Evolutionary conservation across 1,140 invertebrate species (phyloP), one percentile per base, ranked within the genome.

Genomic region (Caenorhabditis latens): DNA sequence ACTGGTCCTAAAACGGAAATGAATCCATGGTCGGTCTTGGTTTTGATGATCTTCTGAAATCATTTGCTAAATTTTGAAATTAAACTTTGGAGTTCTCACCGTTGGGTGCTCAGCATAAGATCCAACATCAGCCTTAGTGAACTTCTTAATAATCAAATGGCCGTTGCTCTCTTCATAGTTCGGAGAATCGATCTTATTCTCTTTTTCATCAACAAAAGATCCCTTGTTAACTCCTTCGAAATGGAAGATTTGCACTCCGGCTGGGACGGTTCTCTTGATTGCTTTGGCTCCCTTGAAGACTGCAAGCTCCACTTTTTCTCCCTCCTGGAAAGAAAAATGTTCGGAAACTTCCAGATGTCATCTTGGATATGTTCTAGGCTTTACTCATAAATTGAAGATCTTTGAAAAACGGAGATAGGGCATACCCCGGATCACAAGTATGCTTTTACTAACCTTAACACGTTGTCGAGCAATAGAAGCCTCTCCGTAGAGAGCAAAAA

Each of bases 11-110:
- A 8, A 21, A 75, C 42, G 0, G 16, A 13, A 6, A 14, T 46
- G 24, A 46, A 46, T 43, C 67, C 67, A 48, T 75, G 14, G n/a
- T n/a, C 67, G 11, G 13, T n/a, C 19, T 43, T 43, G 5, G 43
- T 75, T 11, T 75, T 48, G 67, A 75, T 75, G 24, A 46, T 75
- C n/a, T 75, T 75, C 67, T 75, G 67, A 75, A 75, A 75, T 46
- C 4, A n/a, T 46, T 48, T 0, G 2, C 0, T 2, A 46, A 46
- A n/a, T 19, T n/a, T 19, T 8, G 2, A 32, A n/a, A 46, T 0
- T 21, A 2, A 46, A n/a, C 16, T 53, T 13, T 53, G 4, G 50
- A 53, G 32, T 32, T 32, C 50, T 19, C 46, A 75, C 67, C 42
- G 67, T 5, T 75, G 67, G 67, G n/a, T 46, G 42, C 24, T 53